Conservation (phyloP, 2,888 invertebrate genomes). For the Microdon myrmicae region DNA sequence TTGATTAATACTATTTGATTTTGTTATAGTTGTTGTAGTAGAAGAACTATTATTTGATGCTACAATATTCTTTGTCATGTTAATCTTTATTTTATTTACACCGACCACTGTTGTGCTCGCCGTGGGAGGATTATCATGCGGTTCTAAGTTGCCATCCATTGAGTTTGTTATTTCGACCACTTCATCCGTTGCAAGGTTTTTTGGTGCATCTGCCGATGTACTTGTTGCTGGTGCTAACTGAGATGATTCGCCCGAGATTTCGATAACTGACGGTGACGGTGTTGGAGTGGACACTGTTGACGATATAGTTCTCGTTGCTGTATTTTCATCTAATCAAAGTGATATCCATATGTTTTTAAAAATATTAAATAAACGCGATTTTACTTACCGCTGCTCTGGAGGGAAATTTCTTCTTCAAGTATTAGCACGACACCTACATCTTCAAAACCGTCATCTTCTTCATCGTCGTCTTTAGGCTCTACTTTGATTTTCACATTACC, state of each 20-base stretch:
- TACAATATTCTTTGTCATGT: slow-evolving; percentile 77
- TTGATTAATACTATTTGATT: slow-evolving; percentile 50
- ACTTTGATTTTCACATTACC: slow-evolving; percentile 74
- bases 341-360: not conserved
- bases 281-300: slow-evolving; percentile 58
- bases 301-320: slow-evolving; percentile 61
- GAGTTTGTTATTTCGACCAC: slow-evolving; percentile 62
- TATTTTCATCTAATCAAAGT: slow-evolving; percentile 58
- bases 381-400: slow-evolving; percentile 63
- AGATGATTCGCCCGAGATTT: slow-evolving; percentile 66
- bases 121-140: slow-evolving; percentile 69
- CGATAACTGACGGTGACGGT: slow-evolving; percentile 60
- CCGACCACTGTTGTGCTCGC: slow-evolving; percentile 64
- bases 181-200: slow-evolving; percentile 52
- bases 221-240: slow-evolving; percentile 43
- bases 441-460: slow-evolving; percentile 66
- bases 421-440: slow-evolving; percentile 66
- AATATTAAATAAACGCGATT: not conserved
- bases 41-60: slow-evolving; percentile 67
- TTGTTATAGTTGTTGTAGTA: slow-evolving; percentile 48
- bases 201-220: slow-evolving; percentile 41
- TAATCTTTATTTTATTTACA: slow-evolving; percentile 79
- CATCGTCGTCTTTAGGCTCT: slow-evolving; percentile 76
- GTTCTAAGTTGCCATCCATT: slow-evolving; percentile 82
- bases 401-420: slow-evolving; percentile 63